phyloP scores from a whole-genome alignment of 64 coral and sea anemone genomes.

The Actinia tenebrosa region DNA sequence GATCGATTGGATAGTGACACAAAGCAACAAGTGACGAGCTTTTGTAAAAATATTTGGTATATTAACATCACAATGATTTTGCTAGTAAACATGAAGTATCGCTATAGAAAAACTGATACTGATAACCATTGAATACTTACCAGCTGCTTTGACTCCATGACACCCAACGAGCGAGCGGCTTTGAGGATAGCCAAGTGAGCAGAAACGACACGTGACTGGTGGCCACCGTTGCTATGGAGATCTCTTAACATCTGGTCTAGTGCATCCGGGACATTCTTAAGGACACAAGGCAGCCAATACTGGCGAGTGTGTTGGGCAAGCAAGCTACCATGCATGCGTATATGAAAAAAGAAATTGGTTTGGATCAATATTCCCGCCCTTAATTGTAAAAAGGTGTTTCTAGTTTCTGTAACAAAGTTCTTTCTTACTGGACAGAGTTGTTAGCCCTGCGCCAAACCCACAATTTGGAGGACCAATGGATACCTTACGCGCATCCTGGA shows the following conservation, averaged over 20 bases:
- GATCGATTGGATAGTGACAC: too few species aligned
- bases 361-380: too few species aligned
- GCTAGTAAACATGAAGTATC: too few species aligned
- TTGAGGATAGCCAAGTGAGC: conserved; percentile 15
- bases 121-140: background rate
- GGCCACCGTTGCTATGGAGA: conserved; percentile 8
- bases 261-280: background rate
- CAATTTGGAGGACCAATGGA: too few species aligned
- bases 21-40: too few species aligned
- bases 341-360: background rate
- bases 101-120: background rate
- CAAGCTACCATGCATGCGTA: background rate
- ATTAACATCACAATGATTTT: too few species aligned
- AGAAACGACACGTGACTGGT: background rate
- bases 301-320: conserved; percentile 15
- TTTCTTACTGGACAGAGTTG: too few species aligned
- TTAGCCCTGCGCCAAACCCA: too few species aligned
- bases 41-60: too few species aligned
- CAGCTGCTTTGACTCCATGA: background rate
- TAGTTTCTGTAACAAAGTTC: too few species aligned
- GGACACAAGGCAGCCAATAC: conserved; percentile 24
- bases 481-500: too few species aligned
- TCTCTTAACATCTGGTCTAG: background rate
- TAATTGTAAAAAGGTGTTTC: too few species aligned
- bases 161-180: conserved; percentile 13